phyloP scores from a whole-genome alignment of 2,888 invertebrate genomes.

The Melieria omissa region DNA sequence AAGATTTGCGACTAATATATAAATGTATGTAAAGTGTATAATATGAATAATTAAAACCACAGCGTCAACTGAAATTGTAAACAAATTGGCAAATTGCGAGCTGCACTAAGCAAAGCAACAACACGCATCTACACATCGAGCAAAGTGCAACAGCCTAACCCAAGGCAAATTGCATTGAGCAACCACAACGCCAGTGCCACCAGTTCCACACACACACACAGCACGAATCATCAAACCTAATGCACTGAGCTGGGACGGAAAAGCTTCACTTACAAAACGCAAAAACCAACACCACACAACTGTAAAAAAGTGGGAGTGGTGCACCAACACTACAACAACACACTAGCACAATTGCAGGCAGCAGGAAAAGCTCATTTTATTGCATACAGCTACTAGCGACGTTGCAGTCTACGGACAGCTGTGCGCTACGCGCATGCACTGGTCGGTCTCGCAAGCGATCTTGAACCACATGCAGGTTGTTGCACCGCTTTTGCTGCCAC shows the following conservation, averaged over 20 bases:
- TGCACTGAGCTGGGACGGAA: not conserved
- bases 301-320: conserved; percentile 30
- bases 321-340: not conserved
- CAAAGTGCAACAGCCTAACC: conserved; percentile 59
- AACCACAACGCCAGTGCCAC: not conserved
- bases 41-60: no score
- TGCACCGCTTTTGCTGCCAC: conserved; percentile 50
- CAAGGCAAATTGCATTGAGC: conserved; percentile 48
- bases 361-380: not conserved
- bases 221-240: not conserved
- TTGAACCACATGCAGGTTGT: conserved; percentile 65
- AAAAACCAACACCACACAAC: not conserved
- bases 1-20: no score
- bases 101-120: not conserved
- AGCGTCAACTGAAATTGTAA: no score
- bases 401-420: not conserved
- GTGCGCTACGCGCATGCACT: conserved; percentile 4
- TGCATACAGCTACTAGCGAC: no score
- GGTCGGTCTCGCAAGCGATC: conserved; percentile 53
- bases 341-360: conserved; percentile 4
- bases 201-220: not conserved
- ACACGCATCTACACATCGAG: not conserved
- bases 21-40: no score
- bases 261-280: not conserved
- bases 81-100: not conserved